These are phyloP conservation scores for Caenorhabditis japonica DNA, from an alignment of 2,888 invertebrate genomes.

Conservation along the genomic window DNA sequence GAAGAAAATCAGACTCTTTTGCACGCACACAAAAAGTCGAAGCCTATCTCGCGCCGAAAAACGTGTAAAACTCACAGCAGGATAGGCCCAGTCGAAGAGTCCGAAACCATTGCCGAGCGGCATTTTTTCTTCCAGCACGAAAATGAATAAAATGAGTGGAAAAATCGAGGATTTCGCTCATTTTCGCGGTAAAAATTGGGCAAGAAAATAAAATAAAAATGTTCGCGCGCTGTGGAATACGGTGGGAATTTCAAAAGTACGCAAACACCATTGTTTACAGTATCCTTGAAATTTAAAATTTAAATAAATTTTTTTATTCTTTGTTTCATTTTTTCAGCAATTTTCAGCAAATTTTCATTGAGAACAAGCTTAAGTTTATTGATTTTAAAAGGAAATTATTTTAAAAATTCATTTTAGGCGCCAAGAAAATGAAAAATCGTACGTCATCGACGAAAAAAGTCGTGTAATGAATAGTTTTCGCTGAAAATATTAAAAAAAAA, in stretches of 20 bases:
- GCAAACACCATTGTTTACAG: slow-evolving; percentile 6
- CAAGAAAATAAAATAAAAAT: not conserved
- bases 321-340: not conserved
- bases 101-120: slow-evolving; percentile 8
- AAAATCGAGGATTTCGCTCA: not conserved
- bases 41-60: slow-evolving; percentile 6
- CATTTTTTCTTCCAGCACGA: slow-evolving; percentile 1
- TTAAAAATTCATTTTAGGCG: too few relatives aligned
- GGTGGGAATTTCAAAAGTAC: not conserved
- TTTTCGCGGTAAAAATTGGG: not conserved
- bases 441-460: too few relatives aligned
- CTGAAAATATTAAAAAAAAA: too few relatives aligned
- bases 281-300: not conserved
- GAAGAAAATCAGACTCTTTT: slow-evolving; percentile 15
- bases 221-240: not conserved
- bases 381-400: too few relatives aligned
- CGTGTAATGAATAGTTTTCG: too few relatives aligned
- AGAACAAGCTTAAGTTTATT: too few relatives aligned
- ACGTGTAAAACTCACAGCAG: slow-evolving; percentile 2
- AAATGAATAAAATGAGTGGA: not conserved
- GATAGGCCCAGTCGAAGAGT: slow-evolving; percentile 32
- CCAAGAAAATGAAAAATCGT: too few relatives aligned
- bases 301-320: slow-evolving; percentile 2
- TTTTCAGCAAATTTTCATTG: too few relatives aligned
- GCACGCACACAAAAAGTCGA: slow-evolving; percentile 29